Percentiles rank a stretch among this genome's conserved stretches.
These are phyloP conservation scores for Nyctereutes procyonoides DNA, from an alignment of 2,113 vertebrate species.

Conservation along the genomic window DNA sequence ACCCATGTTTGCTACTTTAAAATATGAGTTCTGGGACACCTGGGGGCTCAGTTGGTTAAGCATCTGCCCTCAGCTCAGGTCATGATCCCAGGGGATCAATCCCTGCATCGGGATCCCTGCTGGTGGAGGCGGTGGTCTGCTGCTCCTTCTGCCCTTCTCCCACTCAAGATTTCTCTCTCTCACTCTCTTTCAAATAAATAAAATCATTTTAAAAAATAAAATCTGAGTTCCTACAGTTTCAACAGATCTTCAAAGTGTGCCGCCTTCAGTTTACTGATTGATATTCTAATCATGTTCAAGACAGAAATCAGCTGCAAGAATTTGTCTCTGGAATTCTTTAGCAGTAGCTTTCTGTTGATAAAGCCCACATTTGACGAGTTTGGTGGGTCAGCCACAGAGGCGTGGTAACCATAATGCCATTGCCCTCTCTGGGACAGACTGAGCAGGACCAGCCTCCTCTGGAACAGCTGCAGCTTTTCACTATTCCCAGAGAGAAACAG, in stretches of 20 bases:
- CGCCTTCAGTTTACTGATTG: not conserved
- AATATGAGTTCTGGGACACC: not conserved
- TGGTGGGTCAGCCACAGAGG: not conserved
- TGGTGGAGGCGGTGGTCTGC: too few relatives aligned
- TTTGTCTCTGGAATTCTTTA: constrained; percentile 41
- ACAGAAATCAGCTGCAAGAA: constrained; percentile 25
- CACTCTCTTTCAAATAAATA: too few relatives aligned
- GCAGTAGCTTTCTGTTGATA: not conserved
- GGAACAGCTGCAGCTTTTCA: not conserved
- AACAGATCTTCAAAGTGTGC: not conserved
- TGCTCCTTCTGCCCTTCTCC: too few relatives aligned
- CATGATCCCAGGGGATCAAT: too few relatives aligned
- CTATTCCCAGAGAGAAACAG: not conserved
- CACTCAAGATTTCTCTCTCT: too few relatives aligned
- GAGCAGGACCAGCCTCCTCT: not conserved
- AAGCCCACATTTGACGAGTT: not conserved
- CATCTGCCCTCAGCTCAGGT: too few relatives aligned
- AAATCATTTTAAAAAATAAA: not conserved
- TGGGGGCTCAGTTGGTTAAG: too few relatives aligned
- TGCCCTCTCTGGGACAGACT: not conserved
- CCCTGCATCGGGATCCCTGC: too few relatives aligned
- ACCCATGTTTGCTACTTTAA: not conserved
- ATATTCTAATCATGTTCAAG: constrained; percentile 33
- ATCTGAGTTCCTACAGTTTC: not conserved
- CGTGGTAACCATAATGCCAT: not conserved